Conservation (phyloP, 64 coral and sea anemone genomes). For the Porites lutea region DNA sequence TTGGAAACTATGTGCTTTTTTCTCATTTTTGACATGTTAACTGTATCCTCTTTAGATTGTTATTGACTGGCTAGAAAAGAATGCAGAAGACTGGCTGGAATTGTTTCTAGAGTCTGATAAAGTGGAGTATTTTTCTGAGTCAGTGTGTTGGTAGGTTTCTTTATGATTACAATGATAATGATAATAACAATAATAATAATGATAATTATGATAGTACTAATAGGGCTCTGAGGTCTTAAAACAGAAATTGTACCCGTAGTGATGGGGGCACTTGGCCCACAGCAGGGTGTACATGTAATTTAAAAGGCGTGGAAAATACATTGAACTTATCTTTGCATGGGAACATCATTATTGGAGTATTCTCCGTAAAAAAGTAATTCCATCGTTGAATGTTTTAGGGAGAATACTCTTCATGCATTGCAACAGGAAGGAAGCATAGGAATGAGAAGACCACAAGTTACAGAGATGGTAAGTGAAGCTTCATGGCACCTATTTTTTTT, state of each 20-base stretch:
- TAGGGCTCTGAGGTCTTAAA: too few relatives aligned
- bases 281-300: too few relatives aligned
- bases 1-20: too few relatives aligned
- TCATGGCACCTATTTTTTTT: not conserved
- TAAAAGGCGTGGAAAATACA: too few relatives aligned
- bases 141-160: conserved; percentile 84
- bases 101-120: conserved; percentile 87
- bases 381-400: conserved; percentile 56
- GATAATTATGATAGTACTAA: too few relatives aligned
- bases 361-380: too few relatives aligned
- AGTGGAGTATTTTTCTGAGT: conserved; percentile 95
- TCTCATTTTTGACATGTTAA: too few relatives aligned
- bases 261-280: too few relatives aligned
- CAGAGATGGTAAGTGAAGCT: conserved; percentile 88
- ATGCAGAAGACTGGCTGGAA: conserved; percentile 90
- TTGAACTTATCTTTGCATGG: not conserved
- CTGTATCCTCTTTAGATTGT: conserved; percentile 67
- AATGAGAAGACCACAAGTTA: conserved; percentile 80
- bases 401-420: conserved; percentile 93
- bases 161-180: too few relatives aligned
- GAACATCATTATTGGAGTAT: not conserved
- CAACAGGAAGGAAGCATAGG: conserved; percentile 68
- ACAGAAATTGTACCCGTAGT: too few relatives aligned
- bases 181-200: too few relatives aligned
- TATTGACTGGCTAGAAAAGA: conserved; percentile 98